Conservation (phyloP, 2,797 vertebrate genomes). For the Xiphorhynchus erythropygius region DNA sequence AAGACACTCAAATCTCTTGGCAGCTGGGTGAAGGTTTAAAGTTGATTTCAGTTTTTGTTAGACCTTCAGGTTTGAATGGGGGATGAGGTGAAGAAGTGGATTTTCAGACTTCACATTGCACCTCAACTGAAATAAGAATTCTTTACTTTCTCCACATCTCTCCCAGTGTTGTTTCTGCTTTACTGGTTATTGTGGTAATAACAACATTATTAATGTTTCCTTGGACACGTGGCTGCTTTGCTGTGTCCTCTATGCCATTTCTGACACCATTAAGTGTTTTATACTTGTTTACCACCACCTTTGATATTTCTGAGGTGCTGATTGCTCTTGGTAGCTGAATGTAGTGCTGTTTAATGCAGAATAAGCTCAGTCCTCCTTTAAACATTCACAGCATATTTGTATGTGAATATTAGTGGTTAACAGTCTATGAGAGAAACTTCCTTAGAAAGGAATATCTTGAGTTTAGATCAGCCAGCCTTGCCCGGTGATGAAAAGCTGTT, state of each 20-base stretch:
- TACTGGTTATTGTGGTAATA: not conserved
- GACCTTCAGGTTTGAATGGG: not conserved
- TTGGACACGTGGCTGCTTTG: not conserved
- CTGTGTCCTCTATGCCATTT: fast-evolving
- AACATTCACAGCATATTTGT: not conserved
- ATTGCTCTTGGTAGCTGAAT: not conserved
- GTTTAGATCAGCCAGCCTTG: not conserved
- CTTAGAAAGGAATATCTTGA: not conserved
- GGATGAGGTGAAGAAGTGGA: not conserved
- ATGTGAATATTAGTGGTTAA: not conserved
- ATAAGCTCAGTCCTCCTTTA: not conserved
- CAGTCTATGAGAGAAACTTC: not conserved
- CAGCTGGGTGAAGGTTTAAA: not conserved
- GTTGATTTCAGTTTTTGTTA: not conserved
- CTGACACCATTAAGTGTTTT: not conserved
- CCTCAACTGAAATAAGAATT: not conserved
- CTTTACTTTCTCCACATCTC: not conserved
- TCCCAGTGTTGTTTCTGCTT: not conserved
- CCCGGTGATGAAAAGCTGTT: not conserved
- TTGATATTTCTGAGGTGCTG: not conserved
- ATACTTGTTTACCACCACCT: not conserved
- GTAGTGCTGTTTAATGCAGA: not conserved
- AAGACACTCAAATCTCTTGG: not conserved
- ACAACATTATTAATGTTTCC: not conserved
- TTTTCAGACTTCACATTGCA: not conserved